Conservation (phyloP, 2,888 invertebrate species). For the Candidula unifasciata region DNA sequence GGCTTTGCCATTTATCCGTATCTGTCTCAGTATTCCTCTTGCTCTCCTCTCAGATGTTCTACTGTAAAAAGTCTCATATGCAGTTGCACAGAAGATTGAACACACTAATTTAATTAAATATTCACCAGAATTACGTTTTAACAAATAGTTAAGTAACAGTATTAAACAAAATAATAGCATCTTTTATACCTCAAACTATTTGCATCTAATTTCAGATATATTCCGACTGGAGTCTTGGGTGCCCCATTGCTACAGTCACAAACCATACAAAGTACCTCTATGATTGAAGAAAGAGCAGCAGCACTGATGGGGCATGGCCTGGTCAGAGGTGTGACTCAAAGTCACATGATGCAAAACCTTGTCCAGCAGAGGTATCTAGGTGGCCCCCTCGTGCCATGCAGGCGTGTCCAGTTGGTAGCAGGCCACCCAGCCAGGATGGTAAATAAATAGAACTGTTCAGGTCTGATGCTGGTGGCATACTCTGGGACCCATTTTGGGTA, state of each 20-base stretch:
- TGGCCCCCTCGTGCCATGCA: slow-evolving; percentile 44
- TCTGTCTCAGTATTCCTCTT: too few species aligned
- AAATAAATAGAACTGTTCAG: slow-evolving; percentile 2
- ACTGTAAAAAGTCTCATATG: too few species aligned
- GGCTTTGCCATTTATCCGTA: too few species aligned
- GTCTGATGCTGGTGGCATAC: neutral
- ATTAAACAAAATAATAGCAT: neutral
- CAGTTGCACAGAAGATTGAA: too few species aligned
- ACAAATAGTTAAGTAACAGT: too few species aligned
- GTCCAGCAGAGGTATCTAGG: slow-evolving; percentile 51
- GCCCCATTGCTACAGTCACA: slow-evolving; percentile 27
- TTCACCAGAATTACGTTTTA: too few species aligned
- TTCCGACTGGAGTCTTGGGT: slow-evolving; percentile 37
- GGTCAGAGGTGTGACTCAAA: slow-evolving; percentile 28
- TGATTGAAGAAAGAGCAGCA: neutral
- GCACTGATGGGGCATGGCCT: slow-evolving; percentile 27
- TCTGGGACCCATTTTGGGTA: too few species aligned
- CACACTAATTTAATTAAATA: too few species aligned
- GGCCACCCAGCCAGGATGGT: slow-evolving; percentile 41
- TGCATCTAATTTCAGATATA: slow-evolving; percentile 18
- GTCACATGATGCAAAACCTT: slow-evolving; percentile 49
- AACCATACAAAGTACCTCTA: slow-evolving; percentile 3
- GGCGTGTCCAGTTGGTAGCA: slow-evolving; percentile 41
- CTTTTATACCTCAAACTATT: neutral
- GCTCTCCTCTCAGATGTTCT: too few species aligned